These are phyloP conservation scores for Loxodonta africana DNA, from an alignment of 2,113 vertebrate species.

Conservation along the genomic window DNA sequence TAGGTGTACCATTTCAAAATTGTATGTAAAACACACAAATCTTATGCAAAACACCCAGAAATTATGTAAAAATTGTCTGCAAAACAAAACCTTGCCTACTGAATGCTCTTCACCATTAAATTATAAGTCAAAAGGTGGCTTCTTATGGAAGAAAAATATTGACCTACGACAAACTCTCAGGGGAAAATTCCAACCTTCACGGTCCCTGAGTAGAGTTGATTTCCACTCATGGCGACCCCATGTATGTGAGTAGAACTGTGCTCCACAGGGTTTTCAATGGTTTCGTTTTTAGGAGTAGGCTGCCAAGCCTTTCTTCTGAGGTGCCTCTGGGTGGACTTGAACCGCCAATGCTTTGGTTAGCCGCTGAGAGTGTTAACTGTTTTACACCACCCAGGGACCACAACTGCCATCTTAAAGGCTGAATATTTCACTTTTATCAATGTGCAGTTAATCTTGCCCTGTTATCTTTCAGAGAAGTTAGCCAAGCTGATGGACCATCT, in stretches of 20 bases:
- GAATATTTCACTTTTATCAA: neutral
- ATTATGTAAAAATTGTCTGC: neutral
- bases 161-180: neutral
- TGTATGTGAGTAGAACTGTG: neutral
- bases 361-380: no score
- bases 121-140: neutral
- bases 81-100: neutral
- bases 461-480: neutral
- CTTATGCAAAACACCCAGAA: neutral
- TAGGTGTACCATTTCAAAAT: neutral
- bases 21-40: neutral
- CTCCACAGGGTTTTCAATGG: no score
- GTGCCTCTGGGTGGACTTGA: no score
- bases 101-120: neutral
- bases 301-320: no score
- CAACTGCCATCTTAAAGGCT: neutral
- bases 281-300: no score
- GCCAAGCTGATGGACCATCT: neutral
- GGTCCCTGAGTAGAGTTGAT: neutral
- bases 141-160: neutral
- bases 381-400: neutral
- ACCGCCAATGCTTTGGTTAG: no score
- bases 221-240: neutral
- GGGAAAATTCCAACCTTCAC: neutral
- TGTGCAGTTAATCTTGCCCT: neutral